Evolutionary conservation across 2,888 invertebrate species (phyloP).

Genomic region (Stenurella melanura): DNA sequence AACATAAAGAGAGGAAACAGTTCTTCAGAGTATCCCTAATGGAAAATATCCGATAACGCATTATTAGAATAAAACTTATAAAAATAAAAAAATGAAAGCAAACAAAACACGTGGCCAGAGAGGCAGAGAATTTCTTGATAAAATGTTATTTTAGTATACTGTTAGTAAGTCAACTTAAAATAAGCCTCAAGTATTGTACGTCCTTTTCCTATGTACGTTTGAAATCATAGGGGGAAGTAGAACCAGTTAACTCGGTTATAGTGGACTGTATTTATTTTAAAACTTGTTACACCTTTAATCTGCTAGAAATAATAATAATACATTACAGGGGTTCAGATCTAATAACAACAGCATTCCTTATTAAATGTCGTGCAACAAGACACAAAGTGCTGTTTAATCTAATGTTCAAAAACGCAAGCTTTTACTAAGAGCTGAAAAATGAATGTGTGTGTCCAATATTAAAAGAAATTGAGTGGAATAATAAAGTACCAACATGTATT

Average conservation of each 20-base stretch:
- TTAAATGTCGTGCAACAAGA: too few species aligned
- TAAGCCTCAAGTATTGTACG: slow-evolving; percentile 48
- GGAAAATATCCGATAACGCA: slow-evolving; percentile 54
- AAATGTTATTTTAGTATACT: slow-evolving; percentile 59
- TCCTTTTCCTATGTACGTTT: slow-evolving; percentile 35
- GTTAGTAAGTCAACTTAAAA: slow-evolving; percentile 53
- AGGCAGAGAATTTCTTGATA: slow-evolving; percentile 53
- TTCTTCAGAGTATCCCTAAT: slow-evolving; percentile 47
- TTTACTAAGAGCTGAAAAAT: too few species aligned
- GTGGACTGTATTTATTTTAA: too few species aligned
- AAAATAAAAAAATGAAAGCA: slow-evolving; percentile 51
- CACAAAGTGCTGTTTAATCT: too few species aligned
- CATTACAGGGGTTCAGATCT: too few species aligned
- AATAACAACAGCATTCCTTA: too few species aligned
- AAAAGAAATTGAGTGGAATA: too few species aligned
- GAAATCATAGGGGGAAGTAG: slow-evolving; percentile 29
- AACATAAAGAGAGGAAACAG: slow-evolving; percentile 44
- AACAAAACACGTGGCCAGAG: slow-evolving; percentile 54
- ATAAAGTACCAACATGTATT: too few species aligned
- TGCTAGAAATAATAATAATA: background rate
- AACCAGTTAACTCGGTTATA: background rate
- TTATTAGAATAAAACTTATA: slow-evolving; percentile 51
- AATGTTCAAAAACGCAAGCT: too few species aligned
- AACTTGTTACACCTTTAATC: background rate
- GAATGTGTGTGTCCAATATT: too few species aligned